Conservation (phyloP, 92 coral and sea anemone species). For the Montipora capitata region DNA sequence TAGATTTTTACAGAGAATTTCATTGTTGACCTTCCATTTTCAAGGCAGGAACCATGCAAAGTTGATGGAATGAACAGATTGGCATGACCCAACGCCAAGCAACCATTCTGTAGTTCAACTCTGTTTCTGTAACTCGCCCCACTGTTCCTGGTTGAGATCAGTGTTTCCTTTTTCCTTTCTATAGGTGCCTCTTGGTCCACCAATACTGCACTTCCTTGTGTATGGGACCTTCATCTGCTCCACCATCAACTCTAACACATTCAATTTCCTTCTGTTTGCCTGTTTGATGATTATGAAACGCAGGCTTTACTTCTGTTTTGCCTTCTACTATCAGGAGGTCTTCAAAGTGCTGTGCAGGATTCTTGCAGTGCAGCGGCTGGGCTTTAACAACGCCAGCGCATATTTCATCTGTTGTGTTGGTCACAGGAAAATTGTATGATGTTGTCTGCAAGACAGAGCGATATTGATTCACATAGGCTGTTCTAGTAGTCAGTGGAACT, state of each 20-base stretch:
- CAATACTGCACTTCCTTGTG: constrained; percentile 74
- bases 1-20: no score
- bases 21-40: no score
- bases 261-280: constrained; percentile 61
- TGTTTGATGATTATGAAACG: constrained; percentile 64
- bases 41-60: no score
- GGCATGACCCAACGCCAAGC: no score
- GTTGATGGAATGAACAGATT: no score
- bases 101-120: no score
- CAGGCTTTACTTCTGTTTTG: constrained; percentile 47
- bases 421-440: constrained; percentile 77
- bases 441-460: constrained; percentile 79
- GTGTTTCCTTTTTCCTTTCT: background rate
- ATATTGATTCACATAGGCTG: constrained; percentile 71
- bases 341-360: constrained; percentile 75
- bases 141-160: no score
- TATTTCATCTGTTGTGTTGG: constrained; percentile 73
- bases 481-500: constrained; percentile 64
- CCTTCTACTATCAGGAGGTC: constrained; percentile 58
- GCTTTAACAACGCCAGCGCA: constrained; percentile 85
- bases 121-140: no score
- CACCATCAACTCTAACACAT: constrained; percentile 75
- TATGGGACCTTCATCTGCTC: constrained; percentile 75
- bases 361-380: constrained; percentile 48
- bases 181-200: constrained; percentile 70